Evolutionary conservation across 2,888 invertebrate species (phyloP).

Genomic region (Pseudanteris insignis): DNA sequence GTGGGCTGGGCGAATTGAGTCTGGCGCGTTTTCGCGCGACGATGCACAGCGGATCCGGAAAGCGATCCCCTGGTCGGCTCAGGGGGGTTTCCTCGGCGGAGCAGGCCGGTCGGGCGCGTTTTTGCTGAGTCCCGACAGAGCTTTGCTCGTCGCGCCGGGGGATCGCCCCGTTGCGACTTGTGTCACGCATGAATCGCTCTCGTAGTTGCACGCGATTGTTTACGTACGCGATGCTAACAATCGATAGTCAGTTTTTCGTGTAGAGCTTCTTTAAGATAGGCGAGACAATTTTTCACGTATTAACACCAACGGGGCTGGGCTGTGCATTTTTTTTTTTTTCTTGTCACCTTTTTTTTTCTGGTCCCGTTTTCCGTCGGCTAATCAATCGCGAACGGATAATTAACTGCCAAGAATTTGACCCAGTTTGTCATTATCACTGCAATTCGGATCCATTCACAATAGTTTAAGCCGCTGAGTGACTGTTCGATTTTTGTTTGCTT

Average conservation of each 20-base stretch:
- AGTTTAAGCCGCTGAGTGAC: no score
- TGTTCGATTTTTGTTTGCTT: no score
- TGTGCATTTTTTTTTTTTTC: no score
- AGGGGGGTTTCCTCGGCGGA: neutral
- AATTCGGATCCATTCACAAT: no score
- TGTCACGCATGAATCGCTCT: conserved; percentile 16
- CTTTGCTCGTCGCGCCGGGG: no score
- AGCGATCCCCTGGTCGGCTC: neutral
- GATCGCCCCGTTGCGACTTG: conserved; percentile 13
- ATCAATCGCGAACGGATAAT: conserved; percentile 1
- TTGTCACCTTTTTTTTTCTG: no score
- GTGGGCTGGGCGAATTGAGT: no score
- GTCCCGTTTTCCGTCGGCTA: neutral
- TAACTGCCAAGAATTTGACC: neutral
- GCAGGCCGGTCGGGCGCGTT: conserved; percentile 1
- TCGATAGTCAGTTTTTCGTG: conserved; percentile 46
- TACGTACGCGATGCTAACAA: conserved; percentile 42
- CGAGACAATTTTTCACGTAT: conserved; percentile 16
- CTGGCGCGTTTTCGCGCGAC: no score
- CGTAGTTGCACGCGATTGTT: conserved; percentile 41
- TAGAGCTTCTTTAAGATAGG: conserved; percentile 45
- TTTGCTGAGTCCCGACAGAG: conserved; percentile 17
- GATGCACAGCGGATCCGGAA: conserved; percentile 6
- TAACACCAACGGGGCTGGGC: no score
- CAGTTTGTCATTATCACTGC: neutral